Percentiles rank a stretch among this genome's conserved stretches.
Conservation (phyloP, 2,113 vertebrate species). For the Dasyurus viverrinus region DNA sequence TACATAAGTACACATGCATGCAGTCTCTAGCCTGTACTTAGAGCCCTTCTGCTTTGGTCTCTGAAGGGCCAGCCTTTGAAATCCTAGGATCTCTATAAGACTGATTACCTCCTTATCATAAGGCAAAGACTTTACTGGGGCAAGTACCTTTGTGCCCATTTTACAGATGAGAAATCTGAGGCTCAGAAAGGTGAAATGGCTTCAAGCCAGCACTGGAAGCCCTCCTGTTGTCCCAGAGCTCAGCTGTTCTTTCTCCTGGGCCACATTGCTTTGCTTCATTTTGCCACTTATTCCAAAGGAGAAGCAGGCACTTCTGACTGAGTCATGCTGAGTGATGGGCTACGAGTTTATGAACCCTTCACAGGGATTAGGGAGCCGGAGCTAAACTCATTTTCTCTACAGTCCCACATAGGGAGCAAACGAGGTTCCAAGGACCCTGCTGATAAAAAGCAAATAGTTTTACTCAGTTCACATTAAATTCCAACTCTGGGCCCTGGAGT, state of each 20-base stretch:
- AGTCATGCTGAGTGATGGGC: constrained; percentile 72
- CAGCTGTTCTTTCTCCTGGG: neutral
- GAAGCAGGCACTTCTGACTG: constrained; percentile 70
- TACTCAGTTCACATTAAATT: constrained; percentile 80
- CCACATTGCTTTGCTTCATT: neutral
- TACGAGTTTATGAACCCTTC: constrained; percentile 76
- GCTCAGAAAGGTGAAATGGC: neutral
- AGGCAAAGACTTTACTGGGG: neutral
- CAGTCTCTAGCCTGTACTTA: neutral
- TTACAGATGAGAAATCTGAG: neutral
- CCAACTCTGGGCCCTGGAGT: constrained; percentile 75
- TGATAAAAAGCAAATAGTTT: constrained; percentile 86
- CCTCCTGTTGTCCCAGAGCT: neutral
- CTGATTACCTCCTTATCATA: neutral
- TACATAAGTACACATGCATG: too few relatives aligned
- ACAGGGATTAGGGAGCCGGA: constrained; percentile 71
- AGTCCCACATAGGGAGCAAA: constrained; percentile 74
- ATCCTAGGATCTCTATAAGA: neutral
- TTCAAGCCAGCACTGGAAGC: neutral
- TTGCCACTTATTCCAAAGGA: constrained; percentile 58
- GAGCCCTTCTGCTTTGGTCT: neutral
- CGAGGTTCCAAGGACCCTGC: constrained; percentile 77
- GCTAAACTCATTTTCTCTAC: constrained; percentile 78
- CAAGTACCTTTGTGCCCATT: neutral
- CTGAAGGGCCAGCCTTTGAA: neutral